These are phyloP conservation scores for Diaperis boleti DNA, from an alignment of 2,888 invertebrate species.

Conservation along the genomic window DNA sequence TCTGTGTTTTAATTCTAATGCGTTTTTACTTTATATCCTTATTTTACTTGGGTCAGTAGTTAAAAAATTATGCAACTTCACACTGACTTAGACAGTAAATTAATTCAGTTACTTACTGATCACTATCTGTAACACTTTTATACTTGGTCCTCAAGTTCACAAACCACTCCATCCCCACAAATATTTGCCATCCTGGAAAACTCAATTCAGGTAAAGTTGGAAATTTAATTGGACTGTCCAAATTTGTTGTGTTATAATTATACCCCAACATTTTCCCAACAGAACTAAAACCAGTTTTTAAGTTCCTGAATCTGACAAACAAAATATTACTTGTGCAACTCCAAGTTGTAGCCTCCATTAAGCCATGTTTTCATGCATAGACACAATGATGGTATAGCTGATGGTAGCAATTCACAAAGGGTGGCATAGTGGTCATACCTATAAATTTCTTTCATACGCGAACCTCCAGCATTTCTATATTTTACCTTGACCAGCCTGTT, in stretches of 20 bases:
- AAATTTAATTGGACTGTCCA: slow-evolving; percentile 35
- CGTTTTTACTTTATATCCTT: too few species aligned
- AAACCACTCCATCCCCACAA: slow-evolving; percentile 68
- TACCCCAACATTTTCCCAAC: slow-evolving; percentile 65
- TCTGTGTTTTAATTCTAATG: too few species aligned
- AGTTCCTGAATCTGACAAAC: not conserved
- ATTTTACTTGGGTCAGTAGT: too few species aligned
- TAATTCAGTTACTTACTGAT: slow-evolving; percentile 69
- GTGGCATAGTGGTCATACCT: slow-evolving; percentile 82
- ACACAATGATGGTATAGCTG: slow-evolving; percentile 73
- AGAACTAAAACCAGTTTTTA: slow-evolving; percentile 52
- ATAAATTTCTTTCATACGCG: slow-evolving; percentile 27
- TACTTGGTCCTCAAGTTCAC: slow-evolving; percentile 68
- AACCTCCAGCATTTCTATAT: slow-evolving; percentile 1
- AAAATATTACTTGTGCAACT: slow-evolving; percentile 62
- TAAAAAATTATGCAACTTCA: too few species aligned
- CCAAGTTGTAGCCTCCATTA: slow-evolving; percentile 65
- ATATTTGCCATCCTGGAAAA: slow-evolving; percentile 69
- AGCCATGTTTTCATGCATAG: slow-evolving; percentile 72
- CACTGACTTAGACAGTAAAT: too few species aligned
- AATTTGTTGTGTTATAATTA: slow-evolving; percentile 57
- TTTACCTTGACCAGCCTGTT: slow-evolving; percentile 81
- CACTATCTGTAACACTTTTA: slow-evolving; percentile 68
- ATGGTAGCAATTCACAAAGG: slow-evolving; percentile 77
- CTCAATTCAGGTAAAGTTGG: slow-evolving; percentile 61